Base-by-base conservation (phyloP, 1,140 invertebrate species). In the Melipona quadrifasciata region DNA sequence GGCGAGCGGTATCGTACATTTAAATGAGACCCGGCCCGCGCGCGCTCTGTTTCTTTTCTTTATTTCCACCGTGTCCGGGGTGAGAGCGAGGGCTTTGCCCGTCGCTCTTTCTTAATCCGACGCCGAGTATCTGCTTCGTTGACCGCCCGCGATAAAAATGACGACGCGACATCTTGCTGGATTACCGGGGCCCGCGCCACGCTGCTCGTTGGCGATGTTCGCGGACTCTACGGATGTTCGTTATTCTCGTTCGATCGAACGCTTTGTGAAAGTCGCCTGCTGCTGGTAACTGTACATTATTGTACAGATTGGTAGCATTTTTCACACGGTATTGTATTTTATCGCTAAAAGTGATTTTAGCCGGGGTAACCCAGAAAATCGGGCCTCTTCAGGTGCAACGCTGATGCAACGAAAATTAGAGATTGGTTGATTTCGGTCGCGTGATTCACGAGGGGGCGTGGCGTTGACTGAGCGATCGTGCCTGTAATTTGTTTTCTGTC, bases 1-100 rank as follows among this genome's bases (percentile, higher is more conserved):
- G 92, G 88, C 90, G 91, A 89, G 89, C 84, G 84, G 87, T 93
- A 93, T 93, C 90, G 91, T 92, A 92, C 93, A 93, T 93, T 91
- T 89, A 92, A 93, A 94, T 93, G 92, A 93, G 89, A 86, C 86
- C 76, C 58, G 80, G 58, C 71, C 85, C 16, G 80, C 84, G 73
- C 79, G 80, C 83, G 67, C 57, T 51, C 12, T 17, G n/a, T 55
- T 61, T 68, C 47, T 27, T 57, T 58, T 77, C 21, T 79, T 79
- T 68, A 70, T 82, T 76, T 64, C 24, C 27, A 17, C 12, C 78
- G 24, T 24, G 10, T 14, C 47, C 31, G 39, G 39, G 8, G 39
- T 0, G 39, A 47, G 8, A 6, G 39, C 0, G 39, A 39, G 27
- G 16, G 51, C 19, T 47, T 51, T 34, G 68, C 47, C 53, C 47